Evolutionary conservation across 2,888 invertebrate species (phyloP).

Genomic region (Cosmopolites sordidus): DNA sequence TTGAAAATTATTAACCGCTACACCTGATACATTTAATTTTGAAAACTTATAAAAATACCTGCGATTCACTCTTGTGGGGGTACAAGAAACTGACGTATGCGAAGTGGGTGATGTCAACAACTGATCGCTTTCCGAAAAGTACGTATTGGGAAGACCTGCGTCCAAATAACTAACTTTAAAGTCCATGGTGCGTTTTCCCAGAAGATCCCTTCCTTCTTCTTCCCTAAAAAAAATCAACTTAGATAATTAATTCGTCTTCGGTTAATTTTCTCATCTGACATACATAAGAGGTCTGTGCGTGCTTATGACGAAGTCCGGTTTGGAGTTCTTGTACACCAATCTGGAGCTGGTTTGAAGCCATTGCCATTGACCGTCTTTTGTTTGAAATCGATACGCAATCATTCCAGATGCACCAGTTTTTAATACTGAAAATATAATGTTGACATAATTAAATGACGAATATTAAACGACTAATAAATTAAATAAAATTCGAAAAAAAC

Average conservation of each 20-base stretch:
- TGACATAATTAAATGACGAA: too few relatives aligned
- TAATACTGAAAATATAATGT: conserved; percentile 66
- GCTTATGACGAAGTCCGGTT: conserved; percentile 98
- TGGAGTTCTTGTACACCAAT: conserved; percentile 98
- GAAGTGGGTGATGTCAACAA: conserved; percentile 58
- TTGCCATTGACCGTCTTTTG: conserved; percentile 91
- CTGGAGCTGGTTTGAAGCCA: conserved; percentile 98
- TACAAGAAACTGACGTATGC: conserved; percentile 48
- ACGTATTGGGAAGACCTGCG: conserved; percentile 85
- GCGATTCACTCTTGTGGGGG: conserved; percentile 69
- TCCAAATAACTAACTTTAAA: conserved; percentile 98
- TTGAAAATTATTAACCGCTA: too few relatives aligned
- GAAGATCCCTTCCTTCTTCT: conserved; percentile 94
- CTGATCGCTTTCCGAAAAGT: conserved; percentile 84
- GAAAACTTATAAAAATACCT: too few relatives aligned
- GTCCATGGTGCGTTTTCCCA: conserved; percentile 98
- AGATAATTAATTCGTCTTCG: not conserved
- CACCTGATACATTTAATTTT: too few relatives aligned
- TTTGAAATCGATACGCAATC: conserved; percentile 97
- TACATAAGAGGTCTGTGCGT: conserved; percentile 98
- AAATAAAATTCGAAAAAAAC: too few relatives aligned
- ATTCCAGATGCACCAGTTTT: conserved; percentile 99
- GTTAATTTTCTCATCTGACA: conserved; percentile 46
- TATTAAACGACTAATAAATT: too few relatives aligned
- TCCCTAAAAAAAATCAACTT: conserved; percentile 65